phyloP scores from a whole-genome alignment of 2,113 vertebrate species.

The Epinephelus cyanopodus region DNA sequence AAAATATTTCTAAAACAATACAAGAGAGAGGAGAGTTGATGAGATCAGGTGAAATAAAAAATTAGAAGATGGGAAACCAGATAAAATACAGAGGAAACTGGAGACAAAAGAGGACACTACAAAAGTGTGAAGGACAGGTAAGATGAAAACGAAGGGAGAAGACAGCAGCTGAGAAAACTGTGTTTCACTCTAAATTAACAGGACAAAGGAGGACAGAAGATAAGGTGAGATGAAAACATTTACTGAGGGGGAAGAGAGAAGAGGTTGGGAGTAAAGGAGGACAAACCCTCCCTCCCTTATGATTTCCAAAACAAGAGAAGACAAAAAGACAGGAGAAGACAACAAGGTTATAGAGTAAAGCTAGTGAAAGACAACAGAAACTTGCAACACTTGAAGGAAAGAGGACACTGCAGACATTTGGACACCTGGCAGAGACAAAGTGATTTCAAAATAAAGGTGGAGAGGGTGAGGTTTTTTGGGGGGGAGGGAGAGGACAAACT shows the following conservation, averaged over 20 bases:
- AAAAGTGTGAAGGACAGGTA: too few relatives aligned
- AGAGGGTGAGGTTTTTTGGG: too few relatives aligned
- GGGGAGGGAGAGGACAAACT: neutral
- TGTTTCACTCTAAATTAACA: neutral
- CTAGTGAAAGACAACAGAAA: too few relatives aligned
- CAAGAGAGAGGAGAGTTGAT: neutral
- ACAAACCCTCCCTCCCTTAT: too few relatives aligned
- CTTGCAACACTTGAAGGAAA: neutral
- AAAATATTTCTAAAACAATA: neutral
- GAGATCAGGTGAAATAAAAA: neutral
- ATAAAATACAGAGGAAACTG: neutral
- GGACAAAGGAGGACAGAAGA: neutral
- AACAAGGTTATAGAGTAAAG: too few relatives aligned
- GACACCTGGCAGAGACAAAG: too few relatives aligned
- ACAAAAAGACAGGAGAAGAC: neutral
- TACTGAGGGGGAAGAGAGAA: neutral
- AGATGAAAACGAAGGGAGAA: neutral
- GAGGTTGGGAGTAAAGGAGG: neutral
- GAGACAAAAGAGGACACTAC: neutral
- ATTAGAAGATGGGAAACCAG: neutral
- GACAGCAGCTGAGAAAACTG: neutral
- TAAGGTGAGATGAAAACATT: neutral
- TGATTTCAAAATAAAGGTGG: too few relatives aligned
- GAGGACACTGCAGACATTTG: too few relatives aligned
- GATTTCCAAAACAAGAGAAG: too few relatives aligned